Evolutionary conservation across 2,113 vertebrate genomes (phyloP).

Genomic region (Mormyrus lacerda): DNA sequence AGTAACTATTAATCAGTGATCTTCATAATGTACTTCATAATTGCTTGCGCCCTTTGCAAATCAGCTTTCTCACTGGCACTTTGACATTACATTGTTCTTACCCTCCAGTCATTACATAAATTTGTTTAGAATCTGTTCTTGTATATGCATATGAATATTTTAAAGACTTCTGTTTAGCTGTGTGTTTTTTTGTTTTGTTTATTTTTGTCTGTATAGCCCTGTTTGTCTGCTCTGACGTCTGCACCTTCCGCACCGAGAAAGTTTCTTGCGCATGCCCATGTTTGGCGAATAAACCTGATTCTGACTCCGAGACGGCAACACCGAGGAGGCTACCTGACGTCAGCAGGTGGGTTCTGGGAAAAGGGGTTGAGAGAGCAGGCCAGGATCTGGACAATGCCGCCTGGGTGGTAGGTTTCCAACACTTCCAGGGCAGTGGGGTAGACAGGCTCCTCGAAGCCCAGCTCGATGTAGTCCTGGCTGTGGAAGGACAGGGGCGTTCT

Average conservation of each 20-base stretch:
- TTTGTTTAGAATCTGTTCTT: neutral
- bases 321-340: conserved; percentile 76
- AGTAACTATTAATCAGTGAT: neutral
- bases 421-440: conserved; percentile 91
- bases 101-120: neutral
- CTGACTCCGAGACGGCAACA: neutral
- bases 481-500: conserved; percentile 76
- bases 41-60: neutral
- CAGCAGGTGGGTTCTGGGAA: conserved; percentile 77
- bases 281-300: neutral
- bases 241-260: neutral
- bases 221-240: neutral
- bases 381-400: conserved; percentile 86
- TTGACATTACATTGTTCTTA: neutral
- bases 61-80: neutral
- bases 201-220: neutral
- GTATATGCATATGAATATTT: neutral
- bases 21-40: neutral
- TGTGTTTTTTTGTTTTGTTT: neutral
- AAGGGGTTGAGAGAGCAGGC: conserved; percentile 95
- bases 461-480: conserved; percentile 91
- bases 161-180: neutral
- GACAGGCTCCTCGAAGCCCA: conserved; percentile 89
- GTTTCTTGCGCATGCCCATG: neutral
- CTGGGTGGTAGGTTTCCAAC: conserved; percentile 95